Base-by-base conservation (phyloP, 2,888 invertebrate genomes). In the Erebia aethiops region DNA sequence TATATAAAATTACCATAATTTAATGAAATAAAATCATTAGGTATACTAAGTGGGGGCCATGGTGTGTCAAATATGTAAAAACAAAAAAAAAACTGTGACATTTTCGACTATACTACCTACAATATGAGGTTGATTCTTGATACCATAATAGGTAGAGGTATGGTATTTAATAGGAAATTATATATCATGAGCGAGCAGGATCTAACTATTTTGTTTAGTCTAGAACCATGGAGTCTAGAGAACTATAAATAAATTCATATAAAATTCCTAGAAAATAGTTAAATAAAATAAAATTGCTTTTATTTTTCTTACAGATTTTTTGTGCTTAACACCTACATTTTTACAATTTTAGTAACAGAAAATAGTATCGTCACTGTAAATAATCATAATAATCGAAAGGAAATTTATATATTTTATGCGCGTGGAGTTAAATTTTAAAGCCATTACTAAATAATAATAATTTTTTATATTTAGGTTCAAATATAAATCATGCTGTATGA, bases 401-500 rank as follows among this genome's bases (percentile, higher is more conserved):
- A 66, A 58, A 64, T 67, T 65, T 18, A 26, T 43, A 71, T 65
- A 73, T 58, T 60, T 69, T 58, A 64, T 16, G 14, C 57, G 57
- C 68, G 69, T 65, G 46, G 41, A 52, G 61, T 69, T 69, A 62
- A 35, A 52, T 51, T 7, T 49, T 62, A 56, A n/a, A 63, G 62
- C 66, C 66, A 73, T 73, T 7, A 35, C 35, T 35, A 62, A 52
- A 71, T 67, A 73, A 73, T 69, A 65, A 65, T 67, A 62, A 67
- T 71, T 73, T 69, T 69, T 74, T 69, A 69, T 58, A 67, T 67
- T 69, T 51, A 8, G 43, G 46, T 69, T 69, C 70, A 70, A 86
- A 82, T 84, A 76, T 77, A 76, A 76, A 81, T 85, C 88, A 86
- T 2, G 74, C 82, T 84, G 80, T 84, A 71, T 58, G 65, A 5